Conservation (phyloP, 2,113 vertebrate species). For the Trogon melanurus region DNA sequence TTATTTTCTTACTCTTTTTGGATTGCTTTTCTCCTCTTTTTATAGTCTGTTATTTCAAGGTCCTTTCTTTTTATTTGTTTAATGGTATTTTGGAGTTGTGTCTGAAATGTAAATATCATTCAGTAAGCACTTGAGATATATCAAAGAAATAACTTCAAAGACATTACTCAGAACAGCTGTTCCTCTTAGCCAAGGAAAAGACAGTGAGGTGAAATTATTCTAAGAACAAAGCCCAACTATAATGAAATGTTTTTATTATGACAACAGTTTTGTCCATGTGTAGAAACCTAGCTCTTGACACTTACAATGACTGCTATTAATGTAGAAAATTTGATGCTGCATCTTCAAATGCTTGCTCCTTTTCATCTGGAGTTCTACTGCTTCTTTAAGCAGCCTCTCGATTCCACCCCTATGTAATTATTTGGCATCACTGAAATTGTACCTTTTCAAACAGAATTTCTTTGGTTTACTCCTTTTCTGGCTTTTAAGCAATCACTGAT, state of each 20-base stretch:
- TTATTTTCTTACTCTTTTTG: constrained; percentile 82
- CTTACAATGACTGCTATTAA: not conserved
- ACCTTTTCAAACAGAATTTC: not conserved
- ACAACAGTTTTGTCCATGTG: not conserved
- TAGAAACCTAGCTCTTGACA: not conserved
- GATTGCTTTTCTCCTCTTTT: constrained; percentile 80
- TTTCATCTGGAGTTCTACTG: not conserved
- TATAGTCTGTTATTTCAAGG: constrained; percentile 80
- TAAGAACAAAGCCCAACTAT: not conserved
- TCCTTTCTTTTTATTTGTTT: constrained; percentile 85
- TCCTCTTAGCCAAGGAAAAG: not conserved
- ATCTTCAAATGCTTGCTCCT: not conserved
- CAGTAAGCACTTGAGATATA: not conserved
- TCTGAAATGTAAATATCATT: constrained; percentile 75
- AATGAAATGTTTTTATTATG: not conserved
- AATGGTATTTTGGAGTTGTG: constrained; percentile 76
- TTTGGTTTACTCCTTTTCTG: not conserved
- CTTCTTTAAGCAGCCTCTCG: not conserved
- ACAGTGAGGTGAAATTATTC: not conserved
- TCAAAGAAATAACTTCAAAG: not conserved
- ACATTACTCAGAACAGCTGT: not conserved
- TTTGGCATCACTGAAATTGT: not conserved
- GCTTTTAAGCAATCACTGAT: not conserved
- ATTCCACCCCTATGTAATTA: not conserved
- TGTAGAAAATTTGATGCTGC: not conserved